Base-by-base conservation (phyloP, 1,140 invertebrate genomes). In the Tenebrio molitor region DNA sequence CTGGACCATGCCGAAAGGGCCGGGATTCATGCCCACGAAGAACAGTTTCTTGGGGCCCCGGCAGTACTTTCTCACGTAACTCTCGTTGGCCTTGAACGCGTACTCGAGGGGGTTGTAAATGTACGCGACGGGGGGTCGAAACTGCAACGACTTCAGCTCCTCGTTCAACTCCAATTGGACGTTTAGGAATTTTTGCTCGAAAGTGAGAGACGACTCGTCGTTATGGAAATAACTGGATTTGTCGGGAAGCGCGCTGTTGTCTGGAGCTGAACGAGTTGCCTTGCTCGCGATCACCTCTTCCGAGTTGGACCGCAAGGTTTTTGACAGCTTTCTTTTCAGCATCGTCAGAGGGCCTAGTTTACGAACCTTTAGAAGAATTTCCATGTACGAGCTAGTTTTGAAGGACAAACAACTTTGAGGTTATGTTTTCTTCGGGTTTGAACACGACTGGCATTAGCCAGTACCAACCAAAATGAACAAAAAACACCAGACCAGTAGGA, bases 1-100 rank as follows among this genome's bases (percentile, higher is more conserved):
- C 84, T 97, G 96, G 10, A 91, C 91, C 95, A 97, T 97, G 42
- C 96, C 95, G 90, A 91, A 96, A 0, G 95, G 95, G 7, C 96
- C 96, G 21, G 95, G 95, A 85, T 97, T 97, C 92, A 97, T 97
- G 1, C 95, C 95, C 44, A 97, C 85, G 79, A 95, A 95, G 41
- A 97, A 82, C 8, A 97, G 85, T 74, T 87, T 87, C 81, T 95
- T 96, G 4, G 80, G 77, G 5, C 84, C 84, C 16, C 84, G 84
- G 77, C 93, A 91, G 79, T 88, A 95, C 70, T 87, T 89, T 25
- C 84, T 81, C 1, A 95, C 84, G 81, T 91, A 95, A 39, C 86
- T 84, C 33, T 85, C 86, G 84, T 96, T 94, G 36, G 93, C 85
- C 71, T 91, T 85, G 78, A 83, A 88, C 1, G 94, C 94, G 87